phyloP scores from a whole-genome alignment of 2,797 vertebrate species.

The Hydrocynus forskahlii region DNA sequence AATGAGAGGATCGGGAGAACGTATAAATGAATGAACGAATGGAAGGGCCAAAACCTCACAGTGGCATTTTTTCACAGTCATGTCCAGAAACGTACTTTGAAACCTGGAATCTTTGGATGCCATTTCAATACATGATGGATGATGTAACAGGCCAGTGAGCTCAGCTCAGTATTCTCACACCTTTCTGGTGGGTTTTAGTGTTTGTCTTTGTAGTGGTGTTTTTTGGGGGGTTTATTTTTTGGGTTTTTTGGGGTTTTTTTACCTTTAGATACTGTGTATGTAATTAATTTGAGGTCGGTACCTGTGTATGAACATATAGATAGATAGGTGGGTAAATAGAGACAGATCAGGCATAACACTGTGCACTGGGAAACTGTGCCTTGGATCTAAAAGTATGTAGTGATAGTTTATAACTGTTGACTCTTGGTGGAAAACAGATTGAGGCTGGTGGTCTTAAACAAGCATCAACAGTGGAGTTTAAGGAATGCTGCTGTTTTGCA shows the following conservation, averaged over 20 bases:
- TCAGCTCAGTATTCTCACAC: conserved; percentile 9
- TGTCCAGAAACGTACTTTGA: background rate
- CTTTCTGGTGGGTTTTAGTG: background rate
- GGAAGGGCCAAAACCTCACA: background rate
- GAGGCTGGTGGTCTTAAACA: conserved; percentile 37
- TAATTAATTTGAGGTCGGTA: background rate
- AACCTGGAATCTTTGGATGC: conserved; percentile 1
- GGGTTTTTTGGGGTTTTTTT: background rate
- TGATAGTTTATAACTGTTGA: conserved; percentile 38
- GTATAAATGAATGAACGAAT: conserved; percentile 44
- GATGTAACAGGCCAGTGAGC: background rate
- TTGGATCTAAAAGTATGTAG: conserved; percentile 12
- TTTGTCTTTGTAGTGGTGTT: background rate
- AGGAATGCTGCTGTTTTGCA: conserved; percentile 10
- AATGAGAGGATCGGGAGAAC: conserved; percentile 56
- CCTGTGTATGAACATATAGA: background rate
- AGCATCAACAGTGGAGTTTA: conserved; percentile 12
- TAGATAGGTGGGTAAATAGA: no score
- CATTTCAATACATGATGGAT: background rate
- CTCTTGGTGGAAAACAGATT: conserved; percentile 38
- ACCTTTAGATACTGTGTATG: background rate
- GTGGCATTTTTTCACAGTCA: conserved; percentile 14
- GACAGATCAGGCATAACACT: background rate
- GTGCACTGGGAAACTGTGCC: background rate
- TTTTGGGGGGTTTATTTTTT: background rate